Base-by-base conservation (phyloP, 2,888 invertebrate genomes). In the Scelioninae gen. 1 region DNA sequence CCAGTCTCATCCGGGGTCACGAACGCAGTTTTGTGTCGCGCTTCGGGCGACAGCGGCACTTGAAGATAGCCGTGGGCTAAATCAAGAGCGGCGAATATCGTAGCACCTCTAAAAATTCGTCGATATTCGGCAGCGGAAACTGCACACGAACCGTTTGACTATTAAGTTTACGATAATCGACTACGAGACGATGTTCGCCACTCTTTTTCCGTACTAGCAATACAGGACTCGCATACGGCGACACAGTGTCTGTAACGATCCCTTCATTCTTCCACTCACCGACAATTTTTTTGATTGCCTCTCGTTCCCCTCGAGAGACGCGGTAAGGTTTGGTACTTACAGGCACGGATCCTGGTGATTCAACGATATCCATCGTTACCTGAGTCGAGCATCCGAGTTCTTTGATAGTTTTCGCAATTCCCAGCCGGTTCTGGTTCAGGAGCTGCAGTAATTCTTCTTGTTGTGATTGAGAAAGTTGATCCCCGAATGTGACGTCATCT, bases 1-100 rank as follows among this genome's bases (percentile, higher is more conserved):
- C 84, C 89, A 0, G 87, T 83, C 1, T 74, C 77, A 11, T 86
- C 82, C 0, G 86, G 86, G 5, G 86, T 88, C 1, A 88, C 84
- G 10, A 80, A 87, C 13, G 83, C 83, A 6, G 72, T 86, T 66
- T 58, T 85, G 7, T 16, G 40, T 1, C 71, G 82, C n/a, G 79
- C 84, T 11, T 81, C 65, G 11, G 74, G 38, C 13, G 62, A 55
- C 11, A 86, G 45, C 5, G 82, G 82, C 0, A 85, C 16, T 58
- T 86, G 86, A 3, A 86, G 38, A 56, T 84, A 85, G 0, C 84
- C 83, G 9, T 85, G 81, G 0, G 82, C 83, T 0, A 84, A 16
- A 38, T 83, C 78, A 29, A 51, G 51, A 51, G 11, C n/a, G 13
- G 51, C 51, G 51, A 51, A 51, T 10, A 51, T 23, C 10, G 11